phyloP scores from a whole-genome alignment of 2,797 vertebrate genomes.

The Danio tinwini region DNA sequence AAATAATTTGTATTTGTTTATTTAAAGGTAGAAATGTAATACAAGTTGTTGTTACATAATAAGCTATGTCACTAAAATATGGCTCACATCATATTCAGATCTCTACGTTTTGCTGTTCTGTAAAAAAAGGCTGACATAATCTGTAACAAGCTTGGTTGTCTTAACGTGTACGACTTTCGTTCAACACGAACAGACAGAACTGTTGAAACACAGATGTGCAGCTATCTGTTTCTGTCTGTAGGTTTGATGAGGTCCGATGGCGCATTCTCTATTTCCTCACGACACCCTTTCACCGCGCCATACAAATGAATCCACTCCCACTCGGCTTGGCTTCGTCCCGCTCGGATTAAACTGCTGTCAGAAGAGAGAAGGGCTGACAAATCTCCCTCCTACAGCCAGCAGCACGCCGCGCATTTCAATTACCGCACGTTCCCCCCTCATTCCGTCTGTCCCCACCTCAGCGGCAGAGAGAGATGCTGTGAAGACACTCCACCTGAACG shows the following conservation, averaged over 20 bases:
- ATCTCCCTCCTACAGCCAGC: slow-evolving; percentile 80
- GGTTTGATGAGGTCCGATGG: slow-evolving; percentile 63
- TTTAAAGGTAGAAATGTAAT: no score
- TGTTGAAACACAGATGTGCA: neutral
- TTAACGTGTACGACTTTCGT: neutral
- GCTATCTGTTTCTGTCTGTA: neutral
- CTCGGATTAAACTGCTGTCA: slow-evolving; percentile 87
- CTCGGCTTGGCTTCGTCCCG: slow-evolving; percentile 68
- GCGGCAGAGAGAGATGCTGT: slow-evolving; percentile 15
- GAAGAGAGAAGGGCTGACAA: slow-evolving; percentile 81
- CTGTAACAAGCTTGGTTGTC: neutral
- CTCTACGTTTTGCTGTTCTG: no score
- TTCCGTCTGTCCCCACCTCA: slow-evolving; percentile 24
- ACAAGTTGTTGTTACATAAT: no score
- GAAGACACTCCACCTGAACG: slow-evolving; percentile 7
- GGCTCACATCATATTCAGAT: no score
- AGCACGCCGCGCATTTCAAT: slow-evolving; percentile 81
- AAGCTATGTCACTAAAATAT: no score
- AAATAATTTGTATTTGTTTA: no score
- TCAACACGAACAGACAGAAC: neutral
- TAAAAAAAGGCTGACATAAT: no score
- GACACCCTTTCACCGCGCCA: slow-evolving; percentile 74
- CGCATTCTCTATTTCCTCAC: slow-evolving; percentile 81
- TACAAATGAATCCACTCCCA: slow-evolving; percentile 84
- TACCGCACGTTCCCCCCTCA: slow-evolving; percentile 55